A percentile compares a stretch with the other conserved stretches of the same genome.
Evolutionary conservation across 2,888 invertebrate species (phyloP).

Genomic region (Drosophila putrida): DNA sequence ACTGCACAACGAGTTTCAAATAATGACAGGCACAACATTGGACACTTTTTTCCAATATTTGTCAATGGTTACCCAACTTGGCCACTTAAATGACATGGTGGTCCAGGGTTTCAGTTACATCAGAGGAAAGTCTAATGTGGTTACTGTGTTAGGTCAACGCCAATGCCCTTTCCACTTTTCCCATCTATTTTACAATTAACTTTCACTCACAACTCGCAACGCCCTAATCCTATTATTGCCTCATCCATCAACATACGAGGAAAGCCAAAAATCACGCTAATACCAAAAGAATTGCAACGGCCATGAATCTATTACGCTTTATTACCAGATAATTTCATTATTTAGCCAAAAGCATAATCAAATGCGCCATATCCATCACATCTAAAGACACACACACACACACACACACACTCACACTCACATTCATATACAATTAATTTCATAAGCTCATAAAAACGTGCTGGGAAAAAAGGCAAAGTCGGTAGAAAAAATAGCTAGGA

Average conservation of each 20-base stretch:
- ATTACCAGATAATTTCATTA: slow-evolving; percentile 78
- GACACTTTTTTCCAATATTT: slow-evolving; percentile 65
- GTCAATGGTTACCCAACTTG: slow-evolving; percentile 57
- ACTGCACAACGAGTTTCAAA: slow-evolving; percentile 47
- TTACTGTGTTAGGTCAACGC: slow-evolving; percentile 65
- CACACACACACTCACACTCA: slow-evolving; percentile 34
- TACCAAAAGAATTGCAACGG: slow-evolving; percentile 50
- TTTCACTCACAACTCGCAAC: background rate
- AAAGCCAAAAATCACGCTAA: slow-evolving; percentile 54
- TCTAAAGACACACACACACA: slow-evolving; percentile 37
- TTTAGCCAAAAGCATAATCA: slow-evolving; percentile 76
- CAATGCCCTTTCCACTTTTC: background rate
- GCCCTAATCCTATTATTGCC: slow-evolving; percentile 36
- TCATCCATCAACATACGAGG: slow-evolving; percentile 30
- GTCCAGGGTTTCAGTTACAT: slow-evolving; percentile 29
- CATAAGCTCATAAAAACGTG: slow-evolving; percentile 80
- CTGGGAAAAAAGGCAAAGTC: slow-evolving; percentile 38
- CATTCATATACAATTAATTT: slow-evolving; percentile 71
- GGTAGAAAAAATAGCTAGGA: slow-evolving; percentile 27
- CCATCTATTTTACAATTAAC: slow-evolving; percentile 7
- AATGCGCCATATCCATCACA: slow-evolving; percentile 74
- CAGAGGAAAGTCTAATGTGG: slow-evolving; percentile 52
- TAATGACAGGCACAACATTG: slow-evolving; percentile 39
- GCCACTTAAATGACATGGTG: slow-evolving; percentile 64
- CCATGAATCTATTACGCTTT: slow-evolving; percentile 60